A percentile compares a stretch with the other conserved stretches of the same genome.
Conservation (phyloP, 2,113 vertebrate species). For the Siniperca knerii region DNA sequence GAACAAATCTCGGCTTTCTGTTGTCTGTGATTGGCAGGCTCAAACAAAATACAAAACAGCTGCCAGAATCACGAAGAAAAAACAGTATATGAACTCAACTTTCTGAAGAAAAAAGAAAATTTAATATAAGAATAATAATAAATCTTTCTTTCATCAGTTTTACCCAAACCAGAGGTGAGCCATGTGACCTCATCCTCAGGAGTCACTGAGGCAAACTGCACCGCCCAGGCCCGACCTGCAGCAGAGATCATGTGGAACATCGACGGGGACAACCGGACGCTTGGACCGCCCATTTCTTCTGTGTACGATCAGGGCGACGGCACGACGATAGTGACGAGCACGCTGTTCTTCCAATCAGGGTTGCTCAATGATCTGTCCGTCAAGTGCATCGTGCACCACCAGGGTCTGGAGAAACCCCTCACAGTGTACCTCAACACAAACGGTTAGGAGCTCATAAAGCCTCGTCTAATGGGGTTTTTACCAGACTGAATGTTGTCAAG, state of each 20-base stretch:
- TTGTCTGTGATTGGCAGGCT: neutral
- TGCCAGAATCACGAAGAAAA: neutral
- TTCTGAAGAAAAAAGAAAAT: neutral
- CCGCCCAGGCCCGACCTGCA: conserved; percentile 74
- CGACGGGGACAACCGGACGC: conserved; percentile 70
- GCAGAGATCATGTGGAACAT: conserved; percentile 79
- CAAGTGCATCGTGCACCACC: conserved; percentile 79
- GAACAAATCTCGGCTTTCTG: conserved; percentile 44
- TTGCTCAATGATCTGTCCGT: conserved; percentile 65
- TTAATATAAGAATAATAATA: neutral
- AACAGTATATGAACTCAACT: neutral
- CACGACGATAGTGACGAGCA: conserved; percentile 80
- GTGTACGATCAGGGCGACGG: conserved; percentile 75
- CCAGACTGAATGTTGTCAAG: too few species aligned
- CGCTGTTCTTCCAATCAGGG: conserved; percentile 70
- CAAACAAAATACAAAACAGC: neutral
- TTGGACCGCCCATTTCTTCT: conserved; percentile 65
- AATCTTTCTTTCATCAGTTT: conserved; percentile 64
- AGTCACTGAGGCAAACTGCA: conserved; percentile 84
- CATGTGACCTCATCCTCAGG: conserved; percentile 68
- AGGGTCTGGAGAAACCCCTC: conserved; percentile 72
- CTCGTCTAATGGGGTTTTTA: too few species aligned
- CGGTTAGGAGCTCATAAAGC: conserved; percentile 47
- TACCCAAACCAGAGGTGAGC: conserved; percentile 82
- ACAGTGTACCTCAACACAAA: conserved; percentile 57